phyloP scores from a whole-genome alignment of 2,888 invertebrate species.

The Abscondita cerata region DNA sequence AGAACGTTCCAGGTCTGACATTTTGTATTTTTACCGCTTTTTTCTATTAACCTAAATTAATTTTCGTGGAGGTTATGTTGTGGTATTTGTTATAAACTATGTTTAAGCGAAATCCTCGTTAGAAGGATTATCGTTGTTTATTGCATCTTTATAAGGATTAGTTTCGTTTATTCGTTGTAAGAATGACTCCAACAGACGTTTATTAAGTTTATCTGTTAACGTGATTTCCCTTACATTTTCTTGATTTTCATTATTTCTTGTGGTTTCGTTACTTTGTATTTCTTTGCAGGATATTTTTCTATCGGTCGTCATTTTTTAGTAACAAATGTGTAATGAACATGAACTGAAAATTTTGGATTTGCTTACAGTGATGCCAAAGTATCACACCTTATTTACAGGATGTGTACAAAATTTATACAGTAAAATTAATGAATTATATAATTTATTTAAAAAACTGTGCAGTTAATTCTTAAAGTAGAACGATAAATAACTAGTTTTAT shows the following conservation, averaged over 20 bases:
- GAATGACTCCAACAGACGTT: conserved; percentile 68
- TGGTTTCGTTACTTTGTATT: background rate
- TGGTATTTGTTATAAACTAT: conserved; percentile 1
- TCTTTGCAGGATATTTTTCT: background rate
- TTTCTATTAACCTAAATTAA: background rate
- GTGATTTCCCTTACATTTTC: conserved; percentile 55
- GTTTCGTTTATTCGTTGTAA: conserved; percentile 64
- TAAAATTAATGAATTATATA: no score
- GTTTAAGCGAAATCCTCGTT: conserved; percentile 12
- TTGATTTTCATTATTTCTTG: background rate
- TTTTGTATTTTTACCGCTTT: conserved; percentile 3
- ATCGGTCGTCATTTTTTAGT: background rate
- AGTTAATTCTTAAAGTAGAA: conserved; percentile 1
- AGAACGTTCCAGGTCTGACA: conserved; percentile 2
- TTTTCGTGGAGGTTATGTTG: conserved; percentile 18
- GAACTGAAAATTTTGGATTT: no score
- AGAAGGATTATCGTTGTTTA: background rate
- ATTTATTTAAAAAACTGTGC: background rate
- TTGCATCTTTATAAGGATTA: conserved; percentile 10
- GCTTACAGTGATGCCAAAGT: no score
- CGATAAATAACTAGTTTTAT: conserved; percentile 14
- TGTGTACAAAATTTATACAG: no score
- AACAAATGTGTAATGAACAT: no score
- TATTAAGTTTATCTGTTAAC: conserved; percentile 72
- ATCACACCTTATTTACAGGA: no score